Base-by-base conservation (phyloP, 2,888 invertebrate species). In the Antheraea yamamai region DNA sequence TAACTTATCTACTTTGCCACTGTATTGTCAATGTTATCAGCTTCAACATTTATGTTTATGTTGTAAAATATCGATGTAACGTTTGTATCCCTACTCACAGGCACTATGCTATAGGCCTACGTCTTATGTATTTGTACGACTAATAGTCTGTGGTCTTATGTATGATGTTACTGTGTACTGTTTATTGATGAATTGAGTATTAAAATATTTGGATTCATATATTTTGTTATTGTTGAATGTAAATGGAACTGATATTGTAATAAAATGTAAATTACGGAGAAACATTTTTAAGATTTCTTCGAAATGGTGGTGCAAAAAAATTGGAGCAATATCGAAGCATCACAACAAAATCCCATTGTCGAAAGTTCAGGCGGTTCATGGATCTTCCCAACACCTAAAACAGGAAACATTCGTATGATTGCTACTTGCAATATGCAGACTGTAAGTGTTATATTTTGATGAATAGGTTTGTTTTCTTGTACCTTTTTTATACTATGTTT, bases 281-380 rank as follows among this genome's bases (percentile, higher is more conserved):
- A 79, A 73, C 76, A 76, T 79, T 26, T 75, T 77, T 82, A 80
- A 78, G 76, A 79, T 77, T 75, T 77, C 75, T 84, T 83, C 90
- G 92, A 91, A 87, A 95, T 95, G 95, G 95, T 94, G 82, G 91
- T 95, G 82, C 94, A 95, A 87, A 94, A 92, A 86, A 91, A 86
- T 85, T 91, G 89, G 90, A 91, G 83, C 85, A 89, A 85, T 81
- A 88, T 86, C 79, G 93, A 93, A 81, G 83, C 85, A 80, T 83
- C 90, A 75, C 86, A 86, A 77, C 90, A 90, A 81, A 92, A 86
- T 83, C 79, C 87, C 74, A 82, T 85, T 74, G 78, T 87, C 71
- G 91, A 91, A 79, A 87, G 78, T 79, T 82, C 88, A 23, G 88
- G 79, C 77, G 86, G 84, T 84, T 85, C 92, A 81, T 93, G 94